These are phyloP conservation scores for Botia kubotai DNA, from an alignment of 2,797 vertebrate genomes.

Conservation along the genomic window DNA sequence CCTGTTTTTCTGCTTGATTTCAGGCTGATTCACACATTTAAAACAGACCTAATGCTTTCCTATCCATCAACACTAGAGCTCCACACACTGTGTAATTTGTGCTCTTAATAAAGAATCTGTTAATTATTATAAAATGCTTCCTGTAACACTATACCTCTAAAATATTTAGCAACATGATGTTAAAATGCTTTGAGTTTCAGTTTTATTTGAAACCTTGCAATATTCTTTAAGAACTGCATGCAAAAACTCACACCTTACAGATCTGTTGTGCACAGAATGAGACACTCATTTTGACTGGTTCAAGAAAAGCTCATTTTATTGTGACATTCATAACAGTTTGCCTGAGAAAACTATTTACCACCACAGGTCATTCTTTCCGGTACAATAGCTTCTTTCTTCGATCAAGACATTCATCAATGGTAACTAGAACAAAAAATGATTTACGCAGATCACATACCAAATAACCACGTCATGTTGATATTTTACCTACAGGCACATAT, in stretches of 20 bases:
- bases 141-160: too few relatives aligned
- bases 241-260: not conserved
- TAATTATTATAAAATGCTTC: too few relatives aligned
- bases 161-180: too few relatives aligned
- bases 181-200: not conserved
- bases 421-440: not conserved
- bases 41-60: too few relatives aligned
- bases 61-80: too few relatives aligned
- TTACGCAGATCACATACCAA: not conserved
- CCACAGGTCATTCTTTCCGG: slow-evolving; percentile 25
- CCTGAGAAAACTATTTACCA: slow-evolving; percentile 44
- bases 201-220: not conserved
- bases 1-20: too few relatives aligned
- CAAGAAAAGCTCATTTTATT: slow-evolving; percentile 55
- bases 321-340: slow-evolving; percentile 50
- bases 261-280: not conserved
- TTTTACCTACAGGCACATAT: slow-evolving; percentile 27
- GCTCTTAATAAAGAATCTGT: too few relatives aligned
- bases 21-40: too few relatives aligned
- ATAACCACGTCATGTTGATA: not conserved
- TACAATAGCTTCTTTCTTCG: slow-evolving; percentile 14
- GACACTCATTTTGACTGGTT: not conserved
- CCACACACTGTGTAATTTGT: too few relatives aligned
- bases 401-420: not conserved
- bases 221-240: not conserved